Conservation (phyloP, 2,888 invertebrate genomes). For the Spodoptera picta region DNA sequence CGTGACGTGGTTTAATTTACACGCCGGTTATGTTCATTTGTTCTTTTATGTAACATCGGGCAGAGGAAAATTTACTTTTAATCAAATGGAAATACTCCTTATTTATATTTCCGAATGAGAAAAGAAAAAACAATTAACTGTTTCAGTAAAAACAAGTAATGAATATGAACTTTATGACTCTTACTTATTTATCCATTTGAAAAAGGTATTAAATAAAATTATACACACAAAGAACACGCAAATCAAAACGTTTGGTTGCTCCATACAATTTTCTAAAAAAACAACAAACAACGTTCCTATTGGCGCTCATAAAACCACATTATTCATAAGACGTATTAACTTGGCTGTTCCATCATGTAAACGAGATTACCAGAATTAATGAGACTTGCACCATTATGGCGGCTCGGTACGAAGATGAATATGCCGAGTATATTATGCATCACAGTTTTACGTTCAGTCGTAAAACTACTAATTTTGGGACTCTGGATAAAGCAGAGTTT, state of each 20-base stretch:
- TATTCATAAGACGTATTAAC: constrained; percentile 39
- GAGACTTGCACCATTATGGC: constrained; percentile 39
- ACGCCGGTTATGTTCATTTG: no score
- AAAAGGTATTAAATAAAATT: no score
- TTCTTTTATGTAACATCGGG: no score
- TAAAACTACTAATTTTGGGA: constrained; percentile 10
- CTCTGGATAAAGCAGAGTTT: no score
- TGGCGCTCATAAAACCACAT: constrained; percentile 20
- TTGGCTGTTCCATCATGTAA: constrained; percentile 40
- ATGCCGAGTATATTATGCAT: constrained; percentile 16
- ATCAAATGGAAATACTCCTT: no score
- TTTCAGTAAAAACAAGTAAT: no score
- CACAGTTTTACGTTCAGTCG: constrained; percentile 17
- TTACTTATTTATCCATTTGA: no score
- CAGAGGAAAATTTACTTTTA: no score
- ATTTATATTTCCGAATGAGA: no score
- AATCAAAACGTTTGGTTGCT: neutral
- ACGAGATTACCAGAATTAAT: constrained; percentile 52
- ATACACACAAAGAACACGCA: neutral
- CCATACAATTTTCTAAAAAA: neutral
- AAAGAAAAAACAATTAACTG: no score
- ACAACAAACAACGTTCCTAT: neutral
- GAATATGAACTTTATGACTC: no score
- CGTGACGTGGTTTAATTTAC: no score
- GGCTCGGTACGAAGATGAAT: constrained; percentile 28